Conservation (phyloP, 2,888 invertebrate species). For the Archips crataeganus region DNA sequence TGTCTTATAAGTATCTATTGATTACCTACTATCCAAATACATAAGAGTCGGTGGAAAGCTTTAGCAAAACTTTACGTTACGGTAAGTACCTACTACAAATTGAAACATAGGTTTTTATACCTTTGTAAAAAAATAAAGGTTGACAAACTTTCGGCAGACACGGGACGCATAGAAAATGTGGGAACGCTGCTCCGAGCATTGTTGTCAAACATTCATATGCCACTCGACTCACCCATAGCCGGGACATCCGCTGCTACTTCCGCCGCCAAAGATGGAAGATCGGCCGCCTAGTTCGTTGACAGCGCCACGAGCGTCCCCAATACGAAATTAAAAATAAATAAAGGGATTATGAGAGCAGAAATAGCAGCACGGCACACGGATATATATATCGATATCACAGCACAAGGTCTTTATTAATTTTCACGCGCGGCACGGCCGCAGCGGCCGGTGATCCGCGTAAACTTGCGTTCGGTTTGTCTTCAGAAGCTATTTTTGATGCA, state of each 20-base stretch:
- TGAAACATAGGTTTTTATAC: neutral
- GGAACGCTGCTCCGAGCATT: constrained; percentile 74
- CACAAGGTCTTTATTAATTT: constrained; percentile 53
- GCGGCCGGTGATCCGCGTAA: constrained; percentile 74
- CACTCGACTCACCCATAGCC: constrained; percentile 81
- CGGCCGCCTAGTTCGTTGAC: constrained; percentile 79
- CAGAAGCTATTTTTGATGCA: constrained; percentile 85
- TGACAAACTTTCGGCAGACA: constrained; percentile 84
- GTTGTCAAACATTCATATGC: constrained; percentile 83
- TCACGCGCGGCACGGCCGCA: constrained; percentile 65
- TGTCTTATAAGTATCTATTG: constrained; percentile 7
- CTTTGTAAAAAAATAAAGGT: constrained; percentile 61
- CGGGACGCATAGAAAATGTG: constrained; percentile 81
- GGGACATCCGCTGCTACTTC: constrained; percentile 84
- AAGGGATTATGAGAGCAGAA: constrained; percentile 56
- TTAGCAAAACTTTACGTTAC: neutral
- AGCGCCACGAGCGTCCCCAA: constrained; percentile 60
- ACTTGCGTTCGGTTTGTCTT: constrained; percentile 81
- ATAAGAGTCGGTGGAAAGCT: neutral
- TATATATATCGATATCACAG: constrained; percentile 42
- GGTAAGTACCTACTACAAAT: neutral
- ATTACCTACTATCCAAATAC: neutral
- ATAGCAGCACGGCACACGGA: constrained; percentile 47
- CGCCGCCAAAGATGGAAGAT: constrained; percentile 85
- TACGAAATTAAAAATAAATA: constrained; percentile 58